Evolutionary conservation across 2,888 invertebrate species (phyloP).

Genomic region (Octonoba sinensis): DNA sequence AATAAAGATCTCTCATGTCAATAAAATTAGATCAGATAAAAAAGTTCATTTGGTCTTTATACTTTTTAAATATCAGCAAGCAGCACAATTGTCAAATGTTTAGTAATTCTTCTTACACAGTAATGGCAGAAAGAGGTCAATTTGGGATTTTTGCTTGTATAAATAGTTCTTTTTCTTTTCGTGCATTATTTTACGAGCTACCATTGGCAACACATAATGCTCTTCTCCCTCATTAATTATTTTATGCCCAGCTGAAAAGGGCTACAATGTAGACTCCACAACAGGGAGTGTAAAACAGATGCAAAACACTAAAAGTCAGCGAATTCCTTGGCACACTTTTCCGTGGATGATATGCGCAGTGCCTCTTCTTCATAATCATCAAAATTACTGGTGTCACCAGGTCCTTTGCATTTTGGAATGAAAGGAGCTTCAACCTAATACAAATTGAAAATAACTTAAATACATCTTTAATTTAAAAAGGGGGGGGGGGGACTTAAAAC

Average conservation of each 20-base stretch:
- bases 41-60: slow-evolving; percentile 30
- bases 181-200: slow-evolving; percentile 56
- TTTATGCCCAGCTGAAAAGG: slow-evolving; percentile 65
- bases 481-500: neutral
- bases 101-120: slow-evolving; percentile 43
- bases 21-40: slow-evolving; percentile 47
- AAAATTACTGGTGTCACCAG: slow-evolving; percentile 99
- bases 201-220: slow-evolving; percentile 59
- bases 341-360: slow-evolving; percentile 96
- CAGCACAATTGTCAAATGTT: slow-evolving; percentile 41
- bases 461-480: neutral
- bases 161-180: slow-evolving; percentile 39
- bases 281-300: slow-evolving; percentile 54
- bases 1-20: slow-evolving; percentile 17
- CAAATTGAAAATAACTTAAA: neutral
- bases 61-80: slow-evolving; percentile 45
- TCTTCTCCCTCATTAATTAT: slow-evolving; percentile 43
- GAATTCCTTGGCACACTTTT: slow-evolving; percentile 99
- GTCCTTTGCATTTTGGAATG: slow-evolving; percentile 98
- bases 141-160: slow-evolving; percentile 41
- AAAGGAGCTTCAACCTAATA: slow-evolving; percentile 94
- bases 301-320: slow-evolving; percentile 83
- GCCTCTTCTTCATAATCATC: slow-evolving; percentile 99
- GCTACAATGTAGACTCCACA: slow-evolving; percentile 61
- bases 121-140: slow-evolving; percentile 43